Evolutionary conservation across 2,113 vertebrate genomes (phyloP), one percentile per base, ranked within the genome.

Genomic region (Geococcyx californianus): DNA sequence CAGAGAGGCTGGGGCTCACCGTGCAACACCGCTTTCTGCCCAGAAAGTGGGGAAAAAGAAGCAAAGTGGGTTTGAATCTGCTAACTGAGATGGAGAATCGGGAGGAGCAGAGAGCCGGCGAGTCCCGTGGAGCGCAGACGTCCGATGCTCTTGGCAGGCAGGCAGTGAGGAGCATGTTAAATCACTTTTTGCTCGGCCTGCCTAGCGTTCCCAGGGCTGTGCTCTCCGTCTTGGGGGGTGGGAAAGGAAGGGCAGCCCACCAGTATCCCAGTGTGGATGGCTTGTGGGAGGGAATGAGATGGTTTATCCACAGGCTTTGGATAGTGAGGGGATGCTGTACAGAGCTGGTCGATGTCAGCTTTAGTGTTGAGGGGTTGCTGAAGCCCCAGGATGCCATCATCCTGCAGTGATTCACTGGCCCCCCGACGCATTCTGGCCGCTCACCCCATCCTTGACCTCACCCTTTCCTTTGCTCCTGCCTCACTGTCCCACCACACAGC

Each of bases 181-280:
- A 81, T 89, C 21, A 0, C 55, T 51, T 11, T 40, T 69, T 85
- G 47, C 70, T 67, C 56, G 3, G 55, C 34, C 64, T 42, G 23
- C 42, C 20, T 24, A 28, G 59, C 42, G 62, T 93, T 96, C 87
- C 87, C 84, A 82, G 84, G 34, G 64, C 91, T 2, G 0, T n/a
- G 40, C 64, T 74, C 19, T 34, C 80, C 0, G 0, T 75, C 5
- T 1, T 9, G 26, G 66, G 10, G 16, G 36, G n/a, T 13, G 68
- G 63, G 79, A 75, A 70, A 80, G n/a, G 26, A 21, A n/a, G 23
- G 33, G 58, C 38, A 4, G 17, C 81, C 79, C 8, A 26, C 69
- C 54, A 79, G 44, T 20, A 59, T 51, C 78, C 38, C 55, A 4
- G 68, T 10, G 23, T 40, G 62, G 56, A 34, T 63, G 23, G 45